Conservation (phyloP, 2,113 vertebrate species). For the Triplophysa dalaica region DNA sequence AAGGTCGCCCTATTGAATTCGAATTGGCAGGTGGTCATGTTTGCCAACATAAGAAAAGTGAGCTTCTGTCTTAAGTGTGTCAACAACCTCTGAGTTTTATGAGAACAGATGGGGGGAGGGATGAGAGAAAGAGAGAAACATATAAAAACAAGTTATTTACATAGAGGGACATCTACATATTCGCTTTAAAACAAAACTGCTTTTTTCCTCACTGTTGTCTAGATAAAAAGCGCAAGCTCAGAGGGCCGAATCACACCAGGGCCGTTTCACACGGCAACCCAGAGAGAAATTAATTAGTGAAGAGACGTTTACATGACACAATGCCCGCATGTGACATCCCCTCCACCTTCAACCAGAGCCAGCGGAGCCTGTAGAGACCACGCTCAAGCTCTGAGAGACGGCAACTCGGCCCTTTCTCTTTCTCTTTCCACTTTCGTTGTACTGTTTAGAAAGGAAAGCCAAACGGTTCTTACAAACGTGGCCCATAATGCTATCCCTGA, state of each 20-base stretch:
- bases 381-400: not conserved
- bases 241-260: constrained; percentile 36
- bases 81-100: constrained; percentile 39
- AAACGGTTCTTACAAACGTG: constrained; percentile 19
- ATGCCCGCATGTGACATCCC: constrained; percentile 25
- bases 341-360: constrained; percentile 33
- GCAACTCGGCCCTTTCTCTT: constrained; percentile 21
- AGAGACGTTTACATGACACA: constrained; percentile 46
- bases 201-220: not conserved
- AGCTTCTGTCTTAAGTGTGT: constrained; percentile 40
- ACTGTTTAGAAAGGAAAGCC: constrained; percentile 23
- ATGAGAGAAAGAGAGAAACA: not conserved
- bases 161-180: constrained; percentile 12
- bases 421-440: constrained; percentile 20
- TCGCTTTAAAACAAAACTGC: constrained; percentile 27
- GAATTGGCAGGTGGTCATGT: constrained; percentile 45
- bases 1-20: constrained; percentile 21
- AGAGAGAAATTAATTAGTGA: constrained; percentile 56
- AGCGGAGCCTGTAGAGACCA: constrained; percentile 19
- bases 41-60: constrained; percentile 42
- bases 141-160: not conserved
- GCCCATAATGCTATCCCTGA: not conserved
- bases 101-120: constrained; percentile 11
- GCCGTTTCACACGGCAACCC: constrained; percentile 50
- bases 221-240: constrained; percentile 34